A percentile compares a stretch with the other conserved stretches of the same genome.
Conservation (phyloP, 2,797 vertebrate genomes). For the Melanotaenia parkinsoni region DNA sequence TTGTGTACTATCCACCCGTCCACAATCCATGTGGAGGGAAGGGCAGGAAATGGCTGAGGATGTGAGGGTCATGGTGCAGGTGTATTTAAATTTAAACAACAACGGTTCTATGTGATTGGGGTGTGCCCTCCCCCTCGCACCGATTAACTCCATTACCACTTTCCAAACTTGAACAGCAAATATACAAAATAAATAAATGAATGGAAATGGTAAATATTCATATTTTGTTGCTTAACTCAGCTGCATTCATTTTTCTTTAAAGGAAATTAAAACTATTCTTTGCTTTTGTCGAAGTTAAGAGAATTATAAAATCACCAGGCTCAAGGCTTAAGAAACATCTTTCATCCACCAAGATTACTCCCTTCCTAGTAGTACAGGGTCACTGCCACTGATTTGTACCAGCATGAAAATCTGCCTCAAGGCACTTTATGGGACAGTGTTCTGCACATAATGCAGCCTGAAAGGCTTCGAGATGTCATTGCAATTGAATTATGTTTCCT, state of each 20-base stretch:
- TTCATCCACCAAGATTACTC: conserved; percentile 46
- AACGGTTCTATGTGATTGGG: background rate
- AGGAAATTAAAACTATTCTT: conserved; percentile 3
- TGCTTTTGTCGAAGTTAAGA: conserved; percentile 11
- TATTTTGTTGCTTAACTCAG: background rate
- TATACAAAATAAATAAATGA: background rate
- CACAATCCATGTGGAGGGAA: background rate
- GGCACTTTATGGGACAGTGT: conserved; percentile 56
- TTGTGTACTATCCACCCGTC: background rate
- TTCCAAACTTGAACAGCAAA: background rate
- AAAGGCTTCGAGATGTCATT: conserved; percentile 37
- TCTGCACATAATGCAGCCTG: conserved; percentile 40
- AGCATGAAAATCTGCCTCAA: conserved; percentile 47
- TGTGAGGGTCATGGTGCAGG: conserved; percentile 2
- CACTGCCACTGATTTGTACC: conserved; percentile 58
- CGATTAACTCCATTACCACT: background rate
- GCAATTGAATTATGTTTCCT: conserved; percentile 43
- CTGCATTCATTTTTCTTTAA: conserved; percentile 29
- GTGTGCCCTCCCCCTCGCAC: background rate
- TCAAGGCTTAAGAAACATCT: conserved; percentile 41
- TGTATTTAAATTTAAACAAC: conserved; percentile 7
- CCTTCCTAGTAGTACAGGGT: conserved; percentile 45
- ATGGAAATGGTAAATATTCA: background rate
- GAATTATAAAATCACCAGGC: conserved; percentile 46
- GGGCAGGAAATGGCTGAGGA: background rate